phyloP scores from a whole-genome alignment of 2,888 invertebrate genomes.

The Agrochola circellaris region DNA sequence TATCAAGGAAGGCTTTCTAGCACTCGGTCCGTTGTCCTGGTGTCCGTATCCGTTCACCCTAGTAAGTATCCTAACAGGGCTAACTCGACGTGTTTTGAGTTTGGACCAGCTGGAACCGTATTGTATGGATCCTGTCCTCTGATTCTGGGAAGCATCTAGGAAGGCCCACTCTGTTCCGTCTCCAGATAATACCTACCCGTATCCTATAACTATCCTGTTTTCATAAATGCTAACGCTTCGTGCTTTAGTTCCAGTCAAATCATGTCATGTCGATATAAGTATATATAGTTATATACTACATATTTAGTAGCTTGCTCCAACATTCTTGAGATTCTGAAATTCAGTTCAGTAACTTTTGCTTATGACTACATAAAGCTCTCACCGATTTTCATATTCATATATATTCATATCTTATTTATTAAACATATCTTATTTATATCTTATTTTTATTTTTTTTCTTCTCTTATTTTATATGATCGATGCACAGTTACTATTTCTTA shows the following conservation, averaged over 20 bases:
- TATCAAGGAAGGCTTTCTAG: too few relatives aligned
- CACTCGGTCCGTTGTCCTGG: too few relatives aligned
- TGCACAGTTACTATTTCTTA: not conserved
- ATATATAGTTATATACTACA: too few relatives aligned
- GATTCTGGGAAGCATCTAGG: not conserved
- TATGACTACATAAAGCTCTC: too few relatives aligned
- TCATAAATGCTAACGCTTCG: too few relatives aligned
- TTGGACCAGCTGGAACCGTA: not conserved
- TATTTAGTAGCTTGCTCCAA: not conserved
- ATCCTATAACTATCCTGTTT: not conserved
- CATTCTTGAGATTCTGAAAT: not conserved
- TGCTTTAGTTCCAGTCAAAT: not conserved
- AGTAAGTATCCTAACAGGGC: not conserved
- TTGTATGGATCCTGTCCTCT: not conserved
- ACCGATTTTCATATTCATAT: too few relatives aligned
- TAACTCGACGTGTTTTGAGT: not conserved
- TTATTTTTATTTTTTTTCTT: too few relatives aligned
- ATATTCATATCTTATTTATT: too few relatives aligned
- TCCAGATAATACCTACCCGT: too few relatives aligned
- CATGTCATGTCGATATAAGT: not conserved
- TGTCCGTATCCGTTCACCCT: too few relatives aligned
- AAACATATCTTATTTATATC: too few relatives aligned
- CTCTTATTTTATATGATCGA: not conserved
- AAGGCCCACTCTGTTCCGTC: not conserved
- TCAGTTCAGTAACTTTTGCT: not conserved